Percentiles rank a stretch among this genome's conserved stretches.
Evolutionary conservation across 2,888 invertebrate species (phyloP).

Genomic region (Agrenia bidenticulata): DNA sequence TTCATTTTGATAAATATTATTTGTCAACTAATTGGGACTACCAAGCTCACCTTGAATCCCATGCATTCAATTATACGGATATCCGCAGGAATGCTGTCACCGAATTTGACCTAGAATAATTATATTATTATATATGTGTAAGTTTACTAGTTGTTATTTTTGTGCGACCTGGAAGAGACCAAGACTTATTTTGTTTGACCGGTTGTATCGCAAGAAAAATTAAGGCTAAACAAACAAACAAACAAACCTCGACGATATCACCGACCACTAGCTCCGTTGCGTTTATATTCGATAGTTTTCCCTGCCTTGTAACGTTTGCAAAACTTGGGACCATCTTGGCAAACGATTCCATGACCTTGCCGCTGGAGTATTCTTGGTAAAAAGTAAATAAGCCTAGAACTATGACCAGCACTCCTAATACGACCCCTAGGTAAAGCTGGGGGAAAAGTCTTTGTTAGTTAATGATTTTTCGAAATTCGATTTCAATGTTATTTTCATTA

Average conservation of each 20-base stretch:
- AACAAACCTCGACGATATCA: conserved; percentile 63
- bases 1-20: too few species aligned
- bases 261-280: conserved; percentile 54
- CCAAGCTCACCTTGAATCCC: conserved; percentile 61
- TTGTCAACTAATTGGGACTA: not conserved
- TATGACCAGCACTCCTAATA: conserved; percentile 61
- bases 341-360: conserved; percentile 63
- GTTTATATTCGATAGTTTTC: conserved; percentile 30
- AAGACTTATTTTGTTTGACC: too few species aligned
- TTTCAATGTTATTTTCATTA: not conserved
- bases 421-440: conserved; percentile 60
- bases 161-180: too few species aligned
- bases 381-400: conserved; percentile 63
- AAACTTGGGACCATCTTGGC: conserved; percentile 61
- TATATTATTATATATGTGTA: too few species aligned
- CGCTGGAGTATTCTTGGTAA: conserved; percentile 59
- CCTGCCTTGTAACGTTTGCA: conserved; percentile 49
- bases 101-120: conserved; percentile 65
- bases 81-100: conserved; percentile 64
- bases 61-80: conserved; percentile 61
- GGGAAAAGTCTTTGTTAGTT: not conserved
- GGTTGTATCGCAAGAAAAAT: too few species aligned
- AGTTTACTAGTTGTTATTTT: too few species aligned
- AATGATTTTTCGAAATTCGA: too few species aligned
- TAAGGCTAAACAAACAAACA: too few species aligned